Base-by-base conservation (phyloP, 2,888 invertebrate genomes). In the Amphiduros pacificus region DNA sequence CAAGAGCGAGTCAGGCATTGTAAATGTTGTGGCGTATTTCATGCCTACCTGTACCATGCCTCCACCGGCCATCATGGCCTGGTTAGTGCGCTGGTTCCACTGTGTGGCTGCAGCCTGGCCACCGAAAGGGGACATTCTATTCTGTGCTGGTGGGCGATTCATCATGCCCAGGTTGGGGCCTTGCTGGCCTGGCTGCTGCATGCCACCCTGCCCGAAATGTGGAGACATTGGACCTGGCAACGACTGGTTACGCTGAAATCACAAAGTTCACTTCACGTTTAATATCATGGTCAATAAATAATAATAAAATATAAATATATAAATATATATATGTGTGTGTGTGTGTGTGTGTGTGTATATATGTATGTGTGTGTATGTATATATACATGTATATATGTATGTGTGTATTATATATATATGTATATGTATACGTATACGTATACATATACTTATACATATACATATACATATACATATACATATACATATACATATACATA, bases 161-260 rank as follows among this genome's bases (percentile, higher is more conserved):
- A n/a, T n/a, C n/a, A n/a, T n/a, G n/a, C n/a, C n/a, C 29, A 54
- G 14, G 32, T 24, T 17, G 40, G 53, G 11, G 31, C 52, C 27
- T 20, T 49, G 52, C 20, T 31, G 57, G n/a, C 41, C 26, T 9
- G 20, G 57, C 26, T 57, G 27, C 22, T 48, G 52, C 17, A 14
- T 17, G 44, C 55, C 40, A 9, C 57, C 53, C 22, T 48, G 52
- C n/a, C 44, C 31, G 54, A 61, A 61, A 9, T 54, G 64, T 3
- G 78, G 78, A 0, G 78, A 78, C 76, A 79, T 76, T 1, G 79
- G 77, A 27, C 75, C 77, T 2, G 79, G 77, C 51, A 77, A 68
- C 32, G 61, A 65, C 61, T 77, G 76, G 66, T 77, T 77, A 40
- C 77, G 68, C 77, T 79, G 67, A 9, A 65, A 60, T 48, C 51